Base-by-base conservation (phyloP, 1,140 invertebrate species). In the Reticulitermes speratus region DNA sequence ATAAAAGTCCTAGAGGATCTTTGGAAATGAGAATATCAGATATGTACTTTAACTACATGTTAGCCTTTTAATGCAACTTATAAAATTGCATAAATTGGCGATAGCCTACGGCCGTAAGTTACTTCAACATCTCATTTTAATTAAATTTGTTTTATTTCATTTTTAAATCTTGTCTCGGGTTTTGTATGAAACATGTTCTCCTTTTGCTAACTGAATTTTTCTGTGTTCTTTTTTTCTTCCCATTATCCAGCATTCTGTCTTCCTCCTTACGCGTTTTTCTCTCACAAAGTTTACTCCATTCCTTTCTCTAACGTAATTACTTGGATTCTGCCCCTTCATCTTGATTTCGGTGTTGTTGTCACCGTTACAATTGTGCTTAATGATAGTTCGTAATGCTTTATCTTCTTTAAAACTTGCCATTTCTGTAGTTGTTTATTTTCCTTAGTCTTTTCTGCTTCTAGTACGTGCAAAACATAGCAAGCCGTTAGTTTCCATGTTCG, bases 381-480 rank as follows among this genome's bases (percentile, higher is more conserved):
- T 75, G 65, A 75, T 75, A 75, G 65, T 75, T 75, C 25, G 65
- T 75, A 75, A 75, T 75, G 8, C 65, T 75, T 75, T 75, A 8
- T 75, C 65, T 75, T 75, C 65, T 75, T 75, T 75, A n/a, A 75
- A 75, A 75, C 65, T 75, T 75, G 65, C 65, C 65, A 75, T 75
- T 75, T 75, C 65, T 75, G 25, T 30, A 75, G 25, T 30, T 75
- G 65, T 30, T 75, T 75, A 75, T 30, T 30, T 75, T 75, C n/a
- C 25, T 30, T 75, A 30, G 8, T 25, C 25, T 30, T 8, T 75
- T 14, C n/a, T 75, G 65, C 65, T 75, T 75, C 65, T 30, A 30
- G n/a, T 65, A 8, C 59, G 0, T 3, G n/a, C 65, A 75, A 30
- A 11, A 75, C n/a, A 75, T 14, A 6, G 65, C 25, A 30, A 75